Percentiles rank a stretch among this genome's conserved stretches.
Evolutionary conservation across 2,888 invertebrate species (phyloP).

Genomic region (Rhabditoides inermis): DNA sequence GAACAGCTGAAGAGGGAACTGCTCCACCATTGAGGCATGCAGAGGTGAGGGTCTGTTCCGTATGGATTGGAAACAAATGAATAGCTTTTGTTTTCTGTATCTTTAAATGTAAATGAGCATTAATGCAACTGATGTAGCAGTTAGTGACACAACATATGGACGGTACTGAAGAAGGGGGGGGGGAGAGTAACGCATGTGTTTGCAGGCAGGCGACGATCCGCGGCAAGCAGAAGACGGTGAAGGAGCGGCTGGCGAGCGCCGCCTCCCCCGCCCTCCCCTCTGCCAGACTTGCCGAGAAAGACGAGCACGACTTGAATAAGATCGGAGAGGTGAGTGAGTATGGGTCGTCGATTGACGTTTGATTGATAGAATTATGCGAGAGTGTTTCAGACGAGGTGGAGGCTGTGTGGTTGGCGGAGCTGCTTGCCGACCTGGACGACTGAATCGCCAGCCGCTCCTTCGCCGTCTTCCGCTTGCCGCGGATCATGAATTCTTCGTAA

Average conservation of each 20-base stretch:
- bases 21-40: slow-evolving; percentile 34
- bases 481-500: slow-evolving; percentile 21
- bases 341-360: too few relatives aligned
- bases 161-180: too few relatives aligned
- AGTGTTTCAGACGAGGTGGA: slow-evolving; percentile 28
- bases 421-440: slow-evolving; percentile 47
- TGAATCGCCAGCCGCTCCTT: slow-evolving; percentile 28
- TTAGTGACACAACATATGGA: too few relatives aligned
- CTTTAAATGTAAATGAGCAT: too few relatives aligned
- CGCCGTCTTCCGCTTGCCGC: slow-evolving; percentile 32
- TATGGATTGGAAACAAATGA: neutral
- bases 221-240: slow-evolving; percentile 28
- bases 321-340: too few relatives aligned
- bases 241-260: too few relatives aligned
- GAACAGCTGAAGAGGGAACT: slow-evolving; percentile 36
- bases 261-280: too few relatives aligned
- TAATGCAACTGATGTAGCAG: too few relatives aligned
- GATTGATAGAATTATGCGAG: too few relatives aligned
- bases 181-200: slow-evolving; percentile 3
- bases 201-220: slow-evolving; percentile 47
- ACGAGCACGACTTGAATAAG: too few relatives aligned
- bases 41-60: slow-evolving; percentile 20
- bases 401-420: slow-evolving; percentile 38
- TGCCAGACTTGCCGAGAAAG: too few relatives aligned
- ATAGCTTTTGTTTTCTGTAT: too few relatives aligned